Evolutionary conservation across 1,140 invertebrate species (phyloP), one percentile per base, ranked within the genome.

Genomic region (Orchestia grillus): DNA sequence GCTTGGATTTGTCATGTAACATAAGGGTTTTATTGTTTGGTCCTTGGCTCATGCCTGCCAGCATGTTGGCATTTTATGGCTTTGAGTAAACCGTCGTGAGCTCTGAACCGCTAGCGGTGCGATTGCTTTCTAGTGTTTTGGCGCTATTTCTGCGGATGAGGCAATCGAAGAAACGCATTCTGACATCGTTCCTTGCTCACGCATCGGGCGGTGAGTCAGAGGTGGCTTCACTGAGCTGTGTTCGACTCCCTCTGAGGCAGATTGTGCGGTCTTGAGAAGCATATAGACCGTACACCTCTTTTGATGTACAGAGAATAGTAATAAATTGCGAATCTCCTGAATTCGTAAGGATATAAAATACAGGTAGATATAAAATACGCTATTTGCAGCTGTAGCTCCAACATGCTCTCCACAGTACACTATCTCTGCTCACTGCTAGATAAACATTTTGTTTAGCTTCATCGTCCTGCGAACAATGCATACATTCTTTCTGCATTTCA

Each of bases 1-100:
- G 88, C 88, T 90, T 90, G 88, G 88, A 90, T 90, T 41, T 90
- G 88, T 90, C 88, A 90, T 90, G 88, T 90, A 42, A 90, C 88
- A 44, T 90, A 8, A 43, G 28, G 62, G 62, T 77, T 77, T 77
- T 77, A 77, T 77, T 77, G 62, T 8, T 77, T 28, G 28, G 62
- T 77, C 28, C 62, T 77, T 77, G 62, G 62, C 62, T 77, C 62
- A 77, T 23, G 62, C 62, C 1, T 77, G 11, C 62, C 62, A 77
- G 36, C 62, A 77, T 77, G 28, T 77, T 15, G 28, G 62, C 62
- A 77, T 77, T 77, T 77, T 77, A 77, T 77, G 62, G 62, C 28
- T 77, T 28, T 36, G 15, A 77, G 62, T 77, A 77, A 77, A 77
- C 28, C 62, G 28, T 77, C 62, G 62, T 77, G 62, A 77, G 62